Conservation (phyloP, 2,888 invertebrate species). For the Eilema sororculum region DNA sequence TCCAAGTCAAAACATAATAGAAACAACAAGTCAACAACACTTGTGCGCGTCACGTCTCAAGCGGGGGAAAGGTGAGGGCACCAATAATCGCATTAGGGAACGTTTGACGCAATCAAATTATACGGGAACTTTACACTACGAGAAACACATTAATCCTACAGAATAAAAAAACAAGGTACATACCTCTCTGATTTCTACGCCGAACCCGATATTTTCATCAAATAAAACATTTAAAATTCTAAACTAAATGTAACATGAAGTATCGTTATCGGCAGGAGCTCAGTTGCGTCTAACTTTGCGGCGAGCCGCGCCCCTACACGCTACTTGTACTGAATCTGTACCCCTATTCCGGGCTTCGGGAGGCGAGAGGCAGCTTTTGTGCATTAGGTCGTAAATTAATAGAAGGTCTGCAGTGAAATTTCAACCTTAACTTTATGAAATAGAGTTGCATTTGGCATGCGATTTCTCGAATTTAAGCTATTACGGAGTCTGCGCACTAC, state of each 20-base stretch:
- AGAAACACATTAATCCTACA: slow-evolving; percentile 33
- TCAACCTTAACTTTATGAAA: slow-evolving; percentile 34
- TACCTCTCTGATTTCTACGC: slow-evolving; percentile 59
- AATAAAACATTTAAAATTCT: slow-evolving; percentile 63
- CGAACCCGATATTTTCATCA: slow-evolving; percentile 34
- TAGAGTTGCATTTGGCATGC: slow-evolving; percentile 54
- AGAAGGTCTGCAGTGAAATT: slow-evolving; percentile 32
- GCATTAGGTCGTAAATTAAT: slow-evolving; percentile 59
- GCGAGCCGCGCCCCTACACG: slow-evolving; percentile 87
- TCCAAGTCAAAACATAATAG: slow-evolving; percentile 74
- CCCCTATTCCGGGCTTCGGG: slow-evolving; percentile 85
- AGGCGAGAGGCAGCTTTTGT: slow-evolving; percentile 61
- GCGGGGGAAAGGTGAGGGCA: slow-evolving; percentile 65
- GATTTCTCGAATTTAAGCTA: slow-evolving; percentile 56
- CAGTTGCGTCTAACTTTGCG: slow-evolving; percentile 86
- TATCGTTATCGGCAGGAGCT: slow-evolving; percentile 81
- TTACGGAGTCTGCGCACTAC: slow-evolving; percentile 83
- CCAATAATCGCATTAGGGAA: slow-evolving; percentile 73
- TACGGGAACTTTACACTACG: slow-evolving; percentile 54
- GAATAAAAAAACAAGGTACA: slow-evolving; percentile 52
- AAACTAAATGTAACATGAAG: slow-evolving; percentile 68
- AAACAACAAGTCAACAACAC: slow-evolving; percentile 82
- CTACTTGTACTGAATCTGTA: slow-evolving; percentile 87
- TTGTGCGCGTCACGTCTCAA: slow-evolving; percentile 72
- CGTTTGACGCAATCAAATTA: slow-evolving; percentile 76